Evolutionary conservation across 2,797 vertebrate genomes (phyloP), one percentile per base, ranked within the genome.

Genomic region (Falco novaeseelandiae): DNA sequence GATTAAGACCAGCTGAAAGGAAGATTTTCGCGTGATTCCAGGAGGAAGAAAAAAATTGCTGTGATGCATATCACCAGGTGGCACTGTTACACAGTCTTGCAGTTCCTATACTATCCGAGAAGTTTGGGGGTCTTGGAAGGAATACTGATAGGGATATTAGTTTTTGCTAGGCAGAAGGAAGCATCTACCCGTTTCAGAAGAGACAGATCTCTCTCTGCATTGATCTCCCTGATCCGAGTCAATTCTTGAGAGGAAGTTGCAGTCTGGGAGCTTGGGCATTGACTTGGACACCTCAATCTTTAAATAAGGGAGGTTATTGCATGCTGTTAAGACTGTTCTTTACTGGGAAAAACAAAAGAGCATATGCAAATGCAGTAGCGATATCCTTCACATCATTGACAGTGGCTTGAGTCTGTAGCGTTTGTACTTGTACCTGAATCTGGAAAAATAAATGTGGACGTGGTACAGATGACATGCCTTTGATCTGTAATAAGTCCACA

Each of bases 41-140:
- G 10, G 30, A 62, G 9, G 22, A 73, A 80, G 62, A 73, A 48
- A 69, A 36, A 36, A 66, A 44, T 44, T 46, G 38, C 55, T 48
- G 13, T 36, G 42, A 23, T 5, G 12, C 16, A 0, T 30, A 73
- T 67, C 97, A 95, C 70, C 93, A 97, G 95, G 88, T 97, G 96
- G 97, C 97, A 97, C 83, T 80, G 72, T 96, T 89, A 93, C 80
- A 96, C 62, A 96, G 96, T 25, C 70, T 87, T 96, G 82, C 26
- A 71, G 18, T 42, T 79, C 48, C 34, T 20, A 1, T 9, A 40
- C 34, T 20, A 1, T 2, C 4, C 3, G 25, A 59, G 61, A 26
- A 8, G 22, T n/a, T 70, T 18, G 13, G 22, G 22, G 38, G 11
- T 73, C 36, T 66, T 34, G 25, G 44, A 19, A 82, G 61, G 21